Conservation (phyloP, 2,797 vertebrate genomes). For the Peromyscus aztecus region DNA sequence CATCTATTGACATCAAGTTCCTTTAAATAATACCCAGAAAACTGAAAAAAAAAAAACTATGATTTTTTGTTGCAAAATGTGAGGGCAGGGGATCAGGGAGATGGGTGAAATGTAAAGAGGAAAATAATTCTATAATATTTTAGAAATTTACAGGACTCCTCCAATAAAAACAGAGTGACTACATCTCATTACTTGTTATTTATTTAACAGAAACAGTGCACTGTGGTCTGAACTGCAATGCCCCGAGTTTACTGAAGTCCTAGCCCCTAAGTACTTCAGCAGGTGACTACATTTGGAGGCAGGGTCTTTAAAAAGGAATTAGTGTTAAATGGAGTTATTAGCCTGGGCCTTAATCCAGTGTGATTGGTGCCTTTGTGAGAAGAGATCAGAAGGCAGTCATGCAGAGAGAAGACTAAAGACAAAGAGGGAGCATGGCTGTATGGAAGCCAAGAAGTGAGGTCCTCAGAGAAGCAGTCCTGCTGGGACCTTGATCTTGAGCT, state of each 20-base stretch:
- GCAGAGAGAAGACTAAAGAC: background rate
- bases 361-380: background rate
- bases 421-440: background rate
- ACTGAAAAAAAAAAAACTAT: background rate
- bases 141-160: background rate
- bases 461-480: background rate
- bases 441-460: background rate
- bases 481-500: background rate
- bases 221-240: background rate
- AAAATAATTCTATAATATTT: background rate
- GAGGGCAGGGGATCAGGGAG: background rate
- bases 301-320: slow-evolving; percentile 16
- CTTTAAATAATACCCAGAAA: slow-evolving; percentile 11
- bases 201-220: background rate
- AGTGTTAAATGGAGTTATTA: background rate
- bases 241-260: background rate
- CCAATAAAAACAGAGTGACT: background rate
- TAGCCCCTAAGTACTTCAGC: background rate
- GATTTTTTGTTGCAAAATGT: background rate
- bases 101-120: background rate
- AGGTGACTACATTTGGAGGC: background rate
- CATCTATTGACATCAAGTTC: background rate
- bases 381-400: background rate
- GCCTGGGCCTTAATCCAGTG: background rate
- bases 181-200: background rate